Evolutionary conservation across 2,888 invertebrate species (phyloP), one percentile per base, ranked within the genome.

Genomic region (Ochropleura plecta): DNA sequence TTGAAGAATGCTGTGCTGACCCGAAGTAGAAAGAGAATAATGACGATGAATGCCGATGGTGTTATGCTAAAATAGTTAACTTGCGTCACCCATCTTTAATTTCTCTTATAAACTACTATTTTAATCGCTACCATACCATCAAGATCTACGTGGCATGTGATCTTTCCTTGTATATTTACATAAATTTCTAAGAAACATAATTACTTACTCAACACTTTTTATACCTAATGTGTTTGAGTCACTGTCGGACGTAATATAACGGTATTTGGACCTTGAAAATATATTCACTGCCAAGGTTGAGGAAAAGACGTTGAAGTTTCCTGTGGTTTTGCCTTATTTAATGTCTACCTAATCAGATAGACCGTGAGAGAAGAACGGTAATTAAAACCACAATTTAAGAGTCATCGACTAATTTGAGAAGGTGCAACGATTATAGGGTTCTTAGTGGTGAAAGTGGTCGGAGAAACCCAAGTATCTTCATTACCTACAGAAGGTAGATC

Each of bases 251-350:
- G 81, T 86, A 78, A 78, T 66, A 66, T 87, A 87, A 87, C 86
- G 87, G 86, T 87, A 79, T 64, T 75, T 70, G 44, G 78, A 81
- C 86, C 86, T 87, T 87, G 87, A 83, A 42, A 78, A 46, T 62
- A 60, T 73, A 74, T 65, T 82, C 86, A 82, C 60, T 84, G 83
- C 9, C 87, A 87, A 87, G 86, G 87, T 84, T 80, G 71, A 84
- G 86, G 86, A 81, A 86, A 86, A 86, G 78, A 18, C 84, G 63
- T 55, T 62, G 64, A 73, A 51, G 65, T 72, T 79, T 67, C 65
- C 79, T 82, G 82, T 42, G 66, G 77, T 77, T 70, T 83, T 68
- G 66, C 76, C 62, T 83, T 70, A 66, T 79, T 70, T 67, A 48
- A 51, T 76, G 18, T 14, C 62, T 62, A 81, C 73, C 69, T 74